Percentiles rank a stretch among this genome's conserved stretches.
phyloP scores from a whole-genome alignment of 37 sponge, comb jelly and placozoan species.

The Chondrilla cf. caribensis region DNA sequence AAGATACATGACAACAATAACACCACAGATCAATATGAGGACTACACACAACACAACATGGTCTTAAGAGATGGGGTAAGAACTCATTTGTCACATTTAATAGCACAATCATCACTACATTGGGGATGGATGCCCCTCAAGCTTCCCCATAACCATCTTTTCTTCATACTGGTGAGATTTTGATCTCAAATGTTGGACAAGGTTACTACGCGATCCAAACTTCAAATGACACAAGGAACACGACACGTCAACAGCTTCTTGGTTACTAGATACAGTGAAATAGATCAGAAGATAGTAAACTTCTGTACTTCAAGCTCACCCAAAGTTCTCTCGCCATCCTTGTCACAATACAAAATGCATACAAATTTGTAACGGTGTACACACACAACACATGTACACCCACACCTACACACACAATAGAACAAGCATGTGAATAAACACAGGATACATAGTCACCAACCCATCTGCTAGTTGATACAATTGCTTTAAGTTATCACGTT shows the following conservation, averaged over 20 bases:
- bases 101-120: too few species aligned
- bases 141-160: not conserved
- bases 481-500: constrained; percentile 39
- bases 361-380: not conserved
- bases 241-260: not conserved
- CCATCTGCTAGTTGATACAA: constrained; percentile 39
- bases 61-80: too few species aligned
- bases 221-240: constrained; percentile 25
- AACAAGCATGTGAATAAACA: not conserved
- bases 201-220: not conserved
- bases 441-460: constrained; percentile 31
- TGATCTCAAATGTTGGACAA: not conserved
- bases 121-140: not conserved
- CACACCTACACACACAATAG: too few species aligned
- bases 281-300: not conserved
- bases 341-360: not conserved
- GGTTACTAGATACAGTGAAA: not conserved
- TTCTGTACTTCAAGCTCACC: not conserved
- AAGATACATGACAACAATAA: too few species aligned
- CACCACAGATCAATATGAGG: too few species aligned
- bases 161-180: constrained; percentile 27
- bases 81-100: too few species aligned
- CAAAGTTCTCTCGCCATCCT: too few species aligned
- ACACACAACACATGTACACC: not conserved
- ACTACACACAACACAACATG: too few species aligned